These are phyloP conservation scores for Petrophora chlorosata DNA, from an alignment of 2,888 invertebrate genomes.

Conservation along the genomic window DNA sequence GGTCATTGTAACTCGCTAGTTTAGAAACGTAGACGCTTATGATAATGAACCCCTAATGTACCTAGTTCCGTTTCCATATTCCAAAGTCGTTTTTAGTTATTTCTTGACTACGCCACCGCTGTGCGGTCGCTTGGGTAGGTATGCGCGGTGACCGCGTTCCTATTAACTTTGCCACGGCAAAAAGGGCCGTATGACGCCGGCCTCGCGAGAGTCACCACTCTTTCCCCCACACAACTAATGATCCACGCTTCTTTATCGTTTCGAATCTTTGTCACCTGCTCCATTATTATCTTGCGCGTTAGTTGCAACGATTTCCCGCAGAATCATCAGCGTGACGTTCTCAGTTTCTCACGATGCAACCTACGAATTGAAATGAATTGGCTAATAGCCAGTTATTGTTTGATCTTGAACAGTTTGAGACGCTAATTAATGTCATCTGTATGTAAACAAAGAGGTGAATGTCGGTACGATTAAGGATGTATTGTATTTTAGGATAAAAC, in stretches of 20 bases:
- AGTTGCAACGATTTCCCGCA: constrained; percentile 50
- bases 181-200: constrained; percentile 68
- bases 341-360: constrained; percentile 42
- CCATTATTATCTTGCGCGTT: constrained; percentile 60
- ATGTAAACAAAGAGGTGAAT: constrained; percentile 44
- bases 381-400: constrained; percentile 64
- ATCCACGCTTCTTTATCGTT: constrained; percentile 76
- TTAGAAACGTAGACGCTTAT: constrained; percentile 22
- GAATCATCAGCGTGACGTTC: constrained; percentile 46
- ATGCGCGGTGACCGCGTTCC: constrained; percentile 75
- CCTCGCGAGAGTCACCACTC: constrained; percentile 63
- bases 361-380: constrained; percentile 55
- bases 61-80: constrained; percentile 36
- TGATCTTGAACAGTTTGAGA: constrained; percentile 50
- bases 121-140: constrained; percentile 54
- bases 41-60: constrained; percentile 27
- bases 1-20: constrained; percentile 22
- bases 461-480: constrained; percentile 20
- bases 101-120: constrained; percentile 52
- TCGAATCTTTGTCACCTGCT: constrained; percentile 76
- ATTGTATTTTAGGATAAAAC: constrained; percentile 85
- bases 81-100: constrained; percentile 51
- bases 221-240: constrained; percentile 69
- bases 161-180: constrained; percentile 67
- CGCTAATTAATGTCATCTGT: constrained; percentile 33